A percentile compares a stretch with the other conserved stretches of the same genome.
Conservation (phyloP, 2,888 invertebrate species). For the Lordiphosa andalusiaca region DNA sequence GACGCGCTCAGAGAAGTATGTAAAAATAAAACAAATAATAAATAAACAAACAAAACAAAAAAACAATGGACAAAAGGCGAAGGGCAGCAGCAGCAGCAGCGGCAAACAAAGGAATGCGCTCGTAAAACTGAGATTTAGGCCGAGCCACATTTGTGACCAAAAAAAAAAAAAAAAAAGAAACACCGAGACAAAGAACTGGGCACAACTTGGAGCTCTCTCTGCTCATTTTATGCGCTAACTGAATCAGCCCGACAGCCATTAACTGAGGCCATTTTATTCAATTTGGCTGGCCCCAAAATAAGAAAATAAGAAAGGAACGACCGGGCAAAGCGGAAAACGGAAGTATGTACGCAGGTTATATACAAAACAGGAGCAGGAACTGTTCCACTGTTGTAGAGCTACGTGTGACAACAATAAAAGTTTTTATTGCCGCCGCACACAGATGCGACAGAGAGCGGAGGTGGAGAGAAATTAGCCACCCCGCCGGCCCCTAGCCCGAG, state of each 20-base stretch:
- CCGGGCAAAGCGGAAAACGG: slow-evolving; percentile 35
- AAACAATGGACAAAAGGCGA: slow-evolving; percentile 38
- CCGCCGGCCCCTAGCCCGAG: slow-evolving; percentile 17
- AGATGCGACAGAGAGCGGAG: slow-evolving; percentile 49
- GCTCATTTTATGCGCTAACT: slow-evolving; percentile 74
- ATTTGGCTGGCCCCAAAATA: slow-evolving; percentile 52
- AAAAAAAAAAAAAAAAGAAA: slow-evolving; percentile 37
- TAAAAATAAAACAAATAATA: slow-evolving; percentile 74
- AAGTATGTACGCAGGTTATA: slow-evolving; percentile 72
- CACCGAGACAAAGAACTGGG: slow-evolving; percentile 3
- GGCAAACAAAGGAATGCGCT: slow-evolving; percentile 61
- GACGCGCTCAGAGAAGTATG: slow-evolving; percentile 48
- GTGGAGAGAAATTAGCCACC: slow-evolving; percentile 57
- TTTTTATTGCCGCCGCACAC: slow-evolving; percentile 72
- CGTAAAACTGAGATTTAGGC: slow-evolving; percentile 74
- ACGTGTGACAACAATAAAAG: slow-evolving; percentile 77
- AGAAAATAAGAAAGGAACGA: slow-evolving; percentile 6
- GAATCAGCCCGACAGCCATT: slow-evolving; percentile 75
- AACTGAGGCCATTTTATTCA: slow-evolving; percentile 75
- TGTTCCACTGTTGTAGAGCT: slow-evolving; percentile 42
- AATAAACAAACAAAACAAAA: slow-evolving; percentile 62
- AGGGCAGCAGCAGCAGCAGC: slow-evolving; percentile 40
- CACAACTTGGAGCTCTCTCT: slow-evolving; percentile 36
- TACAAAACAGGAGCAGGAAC: slow-evolving; percentile 23
- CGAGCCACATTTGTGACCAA: slow-evolving; percentile 73